A percentile compares a stretch with the other conserved stretches of the same genome.
Conservation (phyloP, 2,797 vertebrate species). For the Eremophila alpestris region DNA sequence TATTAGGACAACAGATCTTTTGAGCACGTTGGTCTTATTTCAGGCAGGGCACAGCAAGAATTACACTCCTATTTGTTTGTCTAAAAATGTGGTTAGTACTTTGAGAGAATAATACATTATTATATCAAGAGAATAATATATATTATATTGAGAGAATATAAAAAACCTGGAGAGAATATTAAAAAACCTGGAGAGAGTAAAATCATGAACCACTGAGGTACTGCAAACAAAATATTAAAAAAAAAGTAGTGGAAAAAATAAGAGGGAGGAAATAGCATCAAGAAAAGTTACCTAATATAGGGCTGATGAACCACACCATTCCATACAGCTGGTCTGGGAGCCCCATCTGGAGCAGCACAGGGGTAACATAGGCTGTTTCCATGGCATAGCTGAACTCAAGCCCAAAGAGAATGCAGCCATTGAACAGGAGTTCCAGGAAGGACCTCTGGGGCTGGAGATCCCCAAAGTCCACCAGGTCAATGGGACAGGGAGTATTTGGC, state of each 20-base stretch:
- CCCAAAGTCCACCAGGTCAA: slow-evolving; percentile 88
- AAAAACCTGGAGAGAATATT: neutral
- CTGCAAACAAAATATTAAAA: neutral
- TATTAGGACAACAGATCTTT: neutral
- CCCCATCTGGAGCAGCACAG: slow-evolving; percentile 95
- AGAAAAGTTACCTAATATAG: slow-evolving; percentile 87
- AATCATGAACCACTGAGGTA: neutral
- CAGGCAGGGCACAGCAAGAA: neutral
- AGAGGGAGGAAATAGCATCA: neutral
- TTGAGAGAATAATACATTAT: too few species aligned
- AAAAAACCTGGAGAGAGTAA: neutral
- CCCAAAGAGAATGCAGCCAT: slow-evolving; percentile 94
- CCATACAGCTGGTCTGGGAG: slow-evolving; percentile 95
- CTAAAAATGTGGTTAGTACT: neutral
- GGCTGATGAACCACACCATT: slow-evolving; percentile 98
- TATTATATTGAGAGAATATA: too few species aligned
- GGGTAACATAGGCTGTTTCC: slow-evolving; percentile 98
- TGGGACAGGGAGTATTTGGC: slow-evolving; percentile 93
- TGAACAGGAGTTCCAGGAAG: slow-evolving; percentile 90
- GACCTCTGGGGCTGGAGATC: slow-evolving; percentile 89
- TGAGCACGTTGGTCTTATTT: neutral
- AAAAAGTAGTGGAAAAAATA: neutral
- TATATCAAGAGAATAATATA: too few species aligned
- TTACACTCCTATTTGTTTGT: neutral
- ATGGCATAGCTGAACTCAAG: slow-evolving; percentile 99